Base-by-base conservation (phyloP, 2,797 vertebrate species). In the Sebastes diaconus region DNA sequence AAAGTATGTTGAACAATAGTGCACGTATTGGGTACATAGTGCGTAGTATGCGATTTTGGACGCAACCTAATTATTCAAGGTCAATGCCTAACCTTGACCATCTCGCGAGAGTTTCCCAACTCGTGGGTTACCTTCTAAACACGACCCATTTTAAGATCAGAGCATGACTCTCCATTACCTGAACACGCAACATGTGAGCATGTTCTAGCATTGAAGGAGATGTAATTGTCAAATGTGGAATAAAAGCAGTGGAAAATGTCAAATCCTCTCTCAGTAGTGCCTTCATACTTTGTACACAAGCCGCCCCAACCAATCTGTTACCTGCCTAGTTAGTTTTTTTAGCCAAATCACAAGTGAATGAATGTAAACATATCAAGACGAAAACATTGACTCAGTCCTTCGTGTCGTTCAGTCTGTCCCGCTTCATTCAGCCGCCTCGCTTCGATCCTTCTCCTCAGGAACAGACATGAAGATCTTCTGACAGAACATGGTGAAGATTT, bases 381-480 rank as follows among this genome's bases (percentile, higher is more conserved):
- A 71, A 80, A 81, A 88, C 27, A 74, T 75, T 20, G 57, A 68
- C 63, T 57, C 77, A 73, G 72, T 84, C 61, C 72, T 52, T 84
- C 30, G 5, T 79, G 67, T 70, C 11, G 54, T 30, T 68, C 16
- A 4, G 63, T 22, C 32, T 68, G 58, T 57, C 57, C 67, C n/a
- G 68, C 4, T 1, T 88, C 79, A 93, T 36, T 94, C 90, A 3
- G 74, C 32, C 9, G 76, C 87, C 70, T 86, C 84, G 0, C 59
- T 71, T 42, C 50, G 54, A 64, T 80, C 90, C 72, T 68, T 92
- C 79, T 96, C 94, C 84, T 96, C 95, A 1, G 95, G 95, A 84
- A 96, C 95, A 59, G 95, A 89, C 95, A 95, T 89, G 80, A 95
- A 94, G 85, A 96, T 93, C 94, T 95, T 96, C 93, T 96, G 95